Evolutionary conservation across 2,797 vertebrate genomes (phyloP).

Genomic region (Craterocephalus amniculus): DNA sequence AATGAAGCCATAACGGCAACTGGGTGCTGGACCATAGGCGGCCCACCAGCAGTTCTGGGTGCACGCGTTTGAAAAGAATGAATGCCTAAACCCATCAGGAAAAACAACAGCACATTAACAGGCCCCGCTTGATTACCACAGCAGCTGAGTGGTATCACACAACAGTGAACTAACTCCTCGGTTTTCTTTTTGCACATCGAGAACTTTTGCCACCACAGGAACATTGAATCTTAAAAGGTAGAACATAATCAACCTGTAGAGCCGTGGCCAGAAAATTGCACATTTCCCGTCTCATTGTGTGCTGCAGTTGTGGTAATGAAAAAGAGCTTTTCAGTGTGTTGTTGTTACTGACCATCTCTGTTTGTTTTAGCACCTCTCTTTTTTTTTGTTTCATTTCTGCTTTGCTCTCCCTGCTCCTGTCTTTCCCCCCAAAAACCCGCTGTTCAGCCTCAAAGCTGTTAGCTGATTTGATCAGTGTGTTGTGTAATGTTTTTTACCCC

Average conservation of each 20-base stretch:
- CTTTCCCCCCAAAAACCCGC: slow-evolving; percentile 40
- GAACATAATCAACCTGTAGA: slow-evolving; percentile 58
- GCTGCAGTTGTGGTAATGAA: slow-evolving; percentile 66
- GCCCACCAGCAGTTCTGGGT: slow-evolving; percentile 18
- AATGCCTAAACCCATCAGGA: slow-evolving; percentile 48
- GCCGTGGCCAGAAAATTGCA: slow-evolving; percentile 17
- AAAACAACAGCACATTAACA: slow-evolving; percentile 48
- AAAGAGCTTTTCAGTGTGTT: slow-evolving; percentile 69
- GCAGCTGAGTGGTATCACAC: slow-evolving; percentile 25
- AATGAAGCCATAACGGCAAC: slow-evolving; percentile 57
- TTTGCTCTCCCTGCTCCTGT: slow-evolving; percentile 22
- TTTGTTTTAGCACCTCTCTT: not conserved
- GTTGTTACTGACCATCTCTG: slow-evolving; percentile 53
- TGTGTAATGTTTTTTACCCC: slow-evolving; percentile 65
- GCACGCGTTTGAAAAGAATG: slow-evolving; percentile 33
- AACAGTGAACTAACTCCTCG: slow-evolving; percentile 5
- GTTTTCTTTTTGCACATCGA: slow-evolving; percentile 22
- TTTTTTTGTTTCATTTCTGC: not conserved
- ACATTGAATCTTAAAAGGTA: slow-evolving; percentile 58
- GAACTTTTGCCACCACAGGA: slow-evolving; percentile 34
- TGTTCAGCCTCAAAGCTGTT: slow-evolving; percentile 67
- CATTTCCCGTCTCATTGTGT: slow-evolving; percentile 54
- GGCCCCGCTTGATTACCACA: slow-evolving; percentile 34
- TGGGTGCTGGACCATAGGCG: slow-evolving; percentile 26
- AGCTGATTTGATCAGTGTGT: slow-evolving; percentile 74